Conservation (phyloP, 2,888 invertebrate genomes). For the Laothoe populi region DNA sequence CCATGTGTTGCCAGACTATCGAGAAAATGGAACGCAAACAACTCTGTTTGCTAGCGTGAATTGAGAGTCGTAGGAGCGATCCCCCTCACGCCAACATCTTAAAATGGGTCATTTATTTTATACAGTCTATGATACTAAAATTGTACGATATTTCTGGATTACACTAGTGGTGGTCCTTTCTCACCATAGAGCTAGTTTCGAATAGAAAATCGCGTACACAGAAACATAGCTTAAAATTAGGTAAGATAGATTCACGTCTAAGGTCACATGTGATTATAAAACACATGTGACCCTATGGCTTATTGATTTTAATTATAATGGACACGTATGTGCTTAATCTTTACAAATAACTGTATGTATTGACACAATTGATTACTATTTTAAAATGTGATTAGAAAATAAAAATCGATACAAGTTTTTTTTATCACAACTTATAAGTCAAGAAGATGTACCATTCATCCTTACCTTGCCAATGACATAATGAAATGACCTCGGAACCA, state of each 20-base stretch:
- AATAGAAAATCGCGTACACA: not conserved
- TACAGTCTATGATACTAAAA: not conserved
- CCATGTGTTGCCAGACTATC: constrained; percentile 36
- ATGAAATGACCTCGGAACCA: not conserved
- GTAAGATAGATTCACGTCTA: no score
- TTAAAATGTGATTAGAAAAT: not conserved
- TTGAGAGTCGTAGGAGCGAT: not conserved
- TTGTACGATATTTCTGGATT: not conserved
- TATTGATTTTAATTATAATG: not conserved
- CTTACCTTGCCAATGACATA: not conserved
- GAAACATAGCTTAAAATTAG: no score
- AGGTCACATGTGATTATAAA: no score
- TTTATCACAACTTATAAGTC: not conserved
- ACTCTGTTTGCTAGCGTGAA: not conserved
- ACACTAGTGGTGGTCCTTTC: not conserved
- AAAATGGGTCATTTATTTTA: not conserved
- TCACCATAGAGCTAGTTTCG: not conserved
- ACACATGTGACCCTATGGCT: no score
- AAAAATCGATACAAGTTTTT: no score
- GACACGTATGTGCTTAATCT: not conserved
- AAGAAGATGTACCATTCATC: not conserved
- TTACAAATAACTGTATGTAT: not conserved
- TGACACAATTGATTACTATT: not conserved
- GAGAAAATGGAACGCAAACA: constrained; percentile 59
- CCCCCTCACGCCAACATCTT: not conserved